Conservation (phyloP, 2,888 invertebrate species). For the Troides helena region DNA sequence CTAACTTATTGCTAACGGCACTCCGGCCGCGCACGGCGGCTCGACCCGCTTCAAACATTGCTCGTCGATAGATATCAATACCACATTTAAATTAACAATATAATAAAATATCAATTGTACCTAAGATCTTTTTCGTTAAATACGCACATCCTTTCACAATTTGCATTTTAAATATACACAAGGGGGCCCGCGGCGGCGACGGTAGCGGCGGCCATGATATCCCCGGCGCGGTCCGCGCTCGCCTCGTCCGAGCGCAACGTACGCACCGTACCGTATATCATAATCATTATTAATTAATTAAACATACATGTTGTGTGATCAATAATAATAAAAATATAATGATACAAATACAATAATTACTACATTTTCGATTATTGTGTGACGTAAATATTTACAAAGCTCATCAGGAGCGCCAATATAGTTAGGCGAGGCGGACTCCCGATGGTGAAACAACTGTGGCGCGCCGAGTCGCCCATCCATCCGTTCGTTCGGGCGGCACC, state of each 20-base stretch:
- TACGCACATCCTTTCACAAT: conserved; percentile 68
- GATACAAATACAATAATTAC: conserved; percentile 79
- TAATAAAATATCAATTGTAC: conserved; percentile 80
- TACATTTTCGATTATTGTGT: conserved; percentile 79
- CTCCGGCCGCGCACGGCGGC: conserved; percentile 65
- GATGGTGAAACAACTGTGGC: conserved; percentile 45
- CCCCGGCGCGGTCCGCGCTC: conserved; percentile 47
- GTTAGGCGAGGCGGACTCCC: conserved; percentile 70
- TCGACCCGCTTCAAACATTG: conserved; percentile 68
- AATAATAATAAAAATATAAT: conserved; percentile 80
- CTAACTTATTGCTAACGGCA: conserved; percentile 77
- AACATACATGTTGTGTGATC: conserved; percentile 77
- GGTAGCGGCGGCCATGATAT: conserved; percentile 48
- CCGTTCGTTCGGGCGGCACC: conserved; percentile 25
- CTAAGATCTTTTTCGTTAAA: conserved; percentile 78
- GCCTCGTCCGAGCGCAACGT: conserved; percentile 52
- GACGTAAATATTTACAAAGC: conserved; percentile 80
- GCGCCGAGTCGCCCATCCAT: conserved; percentile 33
- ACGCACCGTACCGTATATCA: conserved; percentile 30
- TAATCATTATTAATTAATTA: conserved; percentile 47
- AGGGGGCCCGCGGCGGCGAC: conserved; percentile 41
- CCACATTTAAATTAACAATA: conserved; percentile 79
- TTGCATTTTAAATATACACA: conserved; percentile 67
- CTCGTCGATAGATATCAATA: conserved; percentile 76
- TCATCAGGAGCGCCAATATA: conserved; percentile 68